Base-by-base conservation (phyloP, 1,140 invertebrate genomes). In the Hyposmocoma kahamanoa region DNA sequence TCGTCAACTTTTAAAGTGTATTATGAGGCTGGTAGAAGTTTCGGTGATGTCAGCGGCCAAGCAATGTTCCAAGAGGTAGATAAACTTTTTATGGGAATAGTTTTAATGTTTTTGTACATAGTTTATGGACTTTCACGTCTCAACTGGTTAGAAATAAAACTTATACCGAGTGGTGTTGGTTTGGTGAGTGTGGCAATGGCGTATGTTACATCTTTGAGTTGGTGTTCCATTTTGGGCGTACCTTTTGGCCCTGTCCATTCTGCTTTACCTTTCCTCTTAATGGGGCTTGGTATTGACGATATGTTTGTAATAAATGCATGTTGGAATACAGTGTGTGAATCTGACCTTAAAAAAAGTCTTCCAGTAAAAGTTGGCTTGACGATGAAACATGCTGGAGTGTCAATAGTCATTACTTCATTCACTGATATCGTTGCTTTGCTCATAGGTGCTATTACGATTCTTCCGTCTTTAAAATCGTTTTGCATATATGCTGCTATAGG, bases 231-330 rank as follows among this genome's bases (percentile, higher is more conserved):
- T 1, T 76, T 94, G 54, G 91, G 91, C 19, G 85, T 95, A 10
- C 89, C 91, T 3, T 95, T 94, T 79, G 93, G 94, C 1, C 94
- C 94, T 1, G 92, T 96, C 10, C 94, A 96, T 75, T 91, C 91
- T 19, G 92, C 94, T 21, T 83, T 96, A 58, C 94, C 94, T 5
- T 95, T 96, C 84, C 84, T 96, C 32, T 68, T 96, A 20, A 90
- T 96, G 87, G 94, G 94, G 62, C 88, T 94, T 54, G 93, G 93
- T 34, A 89, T 95, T 46, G 92, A 95, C 72, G 92, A 95, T 82
- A 93, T 94, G 87, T 92, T 95, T 87, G 89, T 96, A 3, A 92
- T 95, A 86, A 90, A 93, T 87, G 91, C 93, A 50, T 91, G 90
- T 69, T 92, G 91, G 91, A 88, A 90, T 54, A 88, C 91, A 59